Percentiles rank a stretch among this genome's conserved stretches.
Conservation (phyloP, 2,888 invertebrate genomes). For the Xiphydria camelus region DNA sequence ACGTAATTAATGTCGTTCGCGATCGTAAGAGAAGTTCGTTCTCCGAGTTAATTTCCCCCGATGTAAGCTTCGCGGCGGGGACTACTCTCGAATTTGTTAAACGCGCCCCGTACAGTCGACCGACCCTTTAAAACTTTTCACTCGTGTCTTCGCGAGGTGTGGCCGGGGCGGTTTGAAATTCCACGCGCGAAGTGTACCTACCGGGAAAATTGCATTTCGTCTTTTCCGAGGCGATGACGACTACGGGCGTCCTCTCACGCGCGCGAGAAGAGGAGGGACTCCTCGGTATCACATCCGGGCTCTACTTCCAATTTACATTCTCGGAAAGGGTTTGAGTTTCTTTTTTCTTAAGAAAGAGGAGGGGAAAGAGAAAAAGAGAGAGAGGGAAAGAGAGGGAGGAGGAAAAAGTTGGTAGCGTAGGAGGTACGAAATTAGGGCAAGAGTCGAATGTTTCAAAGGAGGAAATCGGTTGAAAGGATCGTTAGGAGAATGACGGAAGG, state of each 20-base stretch:
- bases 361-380: constrained; percentile 3
- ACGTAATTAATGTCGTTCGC: constrained; percentile 1
- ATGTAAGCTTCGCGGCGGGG: too few relatives aligned
- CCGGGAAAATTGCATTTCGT: too few relatives aligned
- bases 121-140: constrained; percentile 1
- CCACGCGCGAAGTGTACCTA: too few relatives aligned
- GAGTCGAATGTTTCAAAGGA: constrained; percentile 3
- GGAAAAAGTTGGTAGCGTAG: constrained; percentile 1
- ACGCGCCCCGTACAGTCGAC: neutral
- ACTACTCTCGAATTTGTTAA: constrained; percentile 3
- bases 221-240: constrained; percentile 17
- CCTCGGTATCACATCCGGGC: too few relatives aligned
- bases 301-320: too few relatives aligned
- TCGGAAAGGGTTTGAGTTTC: too few relatives aligned
- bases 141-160: too few relatives aligned
- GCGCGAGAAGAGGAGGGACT: too few relatives aligned
- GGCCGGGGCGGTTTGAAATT: too few relatives aligned
- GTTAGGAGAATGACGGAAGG: constrained; percentile 9
- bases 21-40: neutral
- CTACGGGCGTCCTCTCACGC: constrained; percentile 14
- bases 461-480: constrained; percentile 8
- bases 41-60: too few relatives aligned
- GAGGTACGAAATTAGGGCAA: neutral
- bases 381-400: neutral
- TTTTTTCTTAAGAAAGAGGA: neutral